phyloP scores from a whole-genome alignment of 2,797 vertebrate genomes.

The Passerculus sandwichensis region DNA sequence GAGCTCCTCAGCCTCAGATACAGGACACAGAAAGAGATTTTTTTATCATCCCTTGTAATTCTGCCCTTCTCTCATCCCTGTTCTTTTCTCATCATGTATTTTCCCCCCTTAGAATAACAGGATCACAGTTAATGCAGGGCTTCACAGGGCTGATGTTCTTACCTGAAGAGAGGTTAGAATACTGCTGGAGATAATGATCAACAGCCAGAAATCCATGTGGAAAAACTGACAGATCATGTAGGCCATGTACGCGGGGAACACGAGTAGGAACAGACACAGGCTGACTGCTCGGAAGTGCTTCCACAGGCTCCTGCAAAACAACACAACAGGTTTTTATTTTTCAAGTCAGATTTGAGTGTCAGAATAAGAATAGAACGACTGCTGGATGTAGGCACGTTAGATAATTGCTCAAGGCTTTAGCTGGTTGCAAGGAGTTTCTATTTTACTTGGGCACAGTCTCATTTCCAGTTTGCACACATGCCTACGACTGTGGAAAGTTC shows the following conservation, averaged over 20 bases:
- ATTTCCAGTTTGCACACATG: background rate
- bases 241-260: constrained; percentile 98
- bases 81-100: background rate
- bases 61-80: background rate
- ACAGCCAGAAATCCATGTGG: constrained; percentile 99
- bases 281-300: constrained; percentile 97
- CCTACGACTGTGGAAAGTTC: background rate
- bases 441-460: background rate
- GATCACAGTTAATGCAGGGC: background rate
- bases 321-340: background rate
- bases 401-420: background rate
- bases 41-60: background rate
- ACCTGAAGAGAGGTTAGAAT: constrained; percentile 98
- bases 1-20: background rate
- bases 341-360: background rate
- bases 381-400: background rate
- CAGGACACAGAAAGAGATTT: background rate
- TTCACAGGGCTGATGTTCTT: constrained; percentile 22
- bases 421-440: background rate
- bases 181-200: constrained; percentile 98
- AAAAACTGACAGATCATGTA: constrained; percentile 99
- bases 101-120: background rate
- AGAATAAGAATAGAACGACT: background rate
- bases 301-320: constrained; percentile 91
- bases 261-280: constrained; percentile 91